Base-by-base conservation (phyloP, 2,888 invertebrate genomes). In the Perdita meconis region DNA sequence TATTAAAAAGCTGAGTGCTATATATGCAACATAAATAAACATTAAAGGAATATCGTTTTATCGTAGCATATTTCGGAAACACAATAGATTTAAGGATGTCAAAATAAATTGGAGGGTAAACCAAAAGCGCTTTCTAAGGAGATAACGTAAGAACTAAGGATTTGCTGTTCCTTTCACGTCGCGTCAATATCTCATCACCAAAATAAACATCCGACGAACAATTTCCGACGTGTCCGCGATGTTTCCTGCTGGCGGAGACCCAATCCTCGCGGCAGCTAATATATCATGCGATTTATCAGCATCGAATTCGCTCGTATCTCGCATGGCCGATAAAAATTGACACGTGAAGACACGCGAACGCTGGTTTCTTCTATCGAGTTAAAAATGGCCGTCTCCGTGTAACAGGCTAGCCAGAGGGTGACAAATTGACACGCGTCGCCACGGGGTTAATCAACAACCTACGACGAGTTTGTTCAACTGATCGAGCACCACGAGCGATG, bases 381-480 rank as follows among this genome's bases (percentile, higher is more conserved):
- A 36, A 74, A 77, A 76, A 36, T 51, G 38, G 40, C 38, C 34
- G 10, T 12, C 26, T 12, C 40, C 24, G 19, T 44, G 50, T 76
- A 44, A 50, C 47, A 38, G 42, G 66, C 12, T 76, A 66, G 61
- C 65, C 40, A 55, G n/a, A n/a, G 30, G 72, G 63, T 67, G 65
- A 74, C 57, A 78, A 81, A 83, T 83, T 83, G 80, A 75, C 81
- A 72, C 69, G 65, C 50, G 44, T 59, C 56, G 38, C 76, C 68
- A 12, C 61, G 34, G 22, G 34, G 57, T 76, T 79, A 79, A 86
- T 80, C 61, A 44, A 75, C 70, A 44, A 26, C 51, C 61, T 42
- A 75, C 70, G 47, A 26, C 51, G 24, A 56, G 66, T 59, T 51
- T 66, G 44, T 57, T 53, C 78, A 81, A 86, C 85, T 87, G 84